These are phyloP conservation scores for Petrolisthes cinctipes DNA, from an alignment of 2,888 invertebrate genomes.

Conservation along the genomic window DNA sequence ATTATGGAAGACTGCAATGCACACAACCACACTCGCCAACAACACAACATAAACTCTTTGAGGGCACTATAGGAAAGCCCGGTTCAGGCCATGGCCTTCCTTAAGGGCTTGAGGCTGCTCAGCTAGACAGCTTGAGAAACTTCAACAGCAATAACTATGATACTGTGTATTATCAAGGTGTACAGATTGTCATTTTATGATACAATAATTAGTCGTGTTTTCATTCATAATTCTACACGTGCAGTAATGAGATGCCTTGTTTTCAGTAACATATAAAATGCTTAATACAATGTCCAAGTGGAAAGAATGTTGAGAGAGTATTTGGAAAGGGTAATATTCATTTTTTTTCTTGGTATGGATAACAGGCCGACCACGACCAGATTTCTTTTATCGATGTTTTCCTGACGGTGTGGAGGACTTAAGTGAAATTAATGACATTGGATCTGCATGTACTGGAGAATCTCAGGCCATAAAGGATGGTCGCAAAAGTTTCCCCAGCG, in stretches of 20 bases:
- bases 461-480: conserved; percentile 79
- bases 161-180: too few species aligned
- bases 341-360: not conserved
- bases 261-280: too few species aligned
- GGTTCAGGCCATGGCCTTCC: not conserved
- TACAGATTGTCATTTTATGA: too few species aligned
- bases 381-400: conserved; percentile 87
- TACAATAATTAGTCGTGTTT: too few species aligned
- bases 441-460: conserved; percentile 80
- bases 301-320: too few species aligned
- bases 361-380: conserved; percentile 83
- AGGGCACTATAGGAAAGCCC: not conserved
- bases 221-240: too few species aligned
- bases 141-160: not conserved
- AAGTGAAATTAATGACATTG: conserved; percentile 70
- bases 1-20: not conserved
- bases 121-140: not conserved
- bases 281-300: too few species aligned
- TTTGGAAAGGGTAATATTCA: not conserved
- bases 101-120: not conserved
- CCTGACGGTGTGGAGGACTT: conserved; percentile 77
- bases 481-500: conserved; percentile 89
- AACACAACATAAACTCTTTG: not conserved
- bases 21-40: not conserved
- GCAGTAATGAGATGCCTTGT: too few species aligned